Evolutionary conservation across 2,888 invertebrate species (phyloP).

Genomic region (Philhelius pedissequus): DNA sequence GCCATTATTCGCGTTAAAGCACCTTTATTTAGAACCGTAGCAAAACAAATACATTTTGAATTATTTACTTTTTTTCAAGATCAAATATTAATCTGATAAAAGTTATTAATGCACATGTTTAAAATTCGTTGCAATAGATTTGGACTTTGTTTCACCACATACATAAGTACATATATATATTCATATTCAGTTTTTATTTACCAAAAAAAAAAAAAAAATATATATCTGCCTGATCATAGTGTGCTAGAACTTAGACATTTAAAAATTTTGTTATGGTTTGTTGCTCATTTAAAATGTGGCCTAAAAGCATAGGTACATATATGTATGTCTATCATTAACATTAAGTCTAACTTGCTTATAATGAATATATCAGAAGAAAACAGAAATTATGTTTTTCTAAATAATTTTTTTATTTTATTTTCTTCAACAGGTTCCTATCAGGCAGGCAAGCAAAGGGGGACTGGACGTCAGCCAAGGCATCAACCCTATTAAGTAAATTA

Average conservation of each 20-base stretch:
- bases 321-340: slow-evolving; percentile 12
- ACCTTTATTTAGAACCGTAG: too few species aligned
- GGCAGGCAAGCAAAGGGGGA: slow-evolving; percentile 92
- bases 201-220: not conserved
- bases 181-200: not conserved
- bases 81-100: too few species aligned
- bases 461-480: slow-evolving; percentile 91
- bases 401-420: slow-evolving; percentile 12
- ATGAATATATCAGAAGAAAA: not conserved
- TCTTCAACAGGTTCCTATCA: slow-evolving; percentile 79
- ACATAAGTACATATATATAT: not conserved
- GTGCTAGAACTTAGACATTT: not conserved
- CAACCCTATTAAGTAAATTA: slow-evolving; percentile 86
- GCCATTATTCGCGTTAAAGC: too few species aligned
- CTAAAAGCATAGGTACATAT: not conserved
- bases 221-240: slow-evolving; percentile 23
- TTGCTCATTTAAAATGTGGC: slow-evolving; percentile 30
- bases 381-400: not conserved
- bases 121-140: not conserved
- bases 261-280: not conserved
- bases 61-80: too few species aligned
- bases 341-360: slow-evolving; percentile 40
- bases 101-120: too few species aligned
- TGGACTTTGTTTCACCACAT: not conserved
- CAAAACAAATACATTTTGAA: too few species aligned